These are phyloP conservation scores for Zele albiditarsus DNA, from an alignment of 2,888 invertebrate genomes.

Conservation along the genomic window DNA sequence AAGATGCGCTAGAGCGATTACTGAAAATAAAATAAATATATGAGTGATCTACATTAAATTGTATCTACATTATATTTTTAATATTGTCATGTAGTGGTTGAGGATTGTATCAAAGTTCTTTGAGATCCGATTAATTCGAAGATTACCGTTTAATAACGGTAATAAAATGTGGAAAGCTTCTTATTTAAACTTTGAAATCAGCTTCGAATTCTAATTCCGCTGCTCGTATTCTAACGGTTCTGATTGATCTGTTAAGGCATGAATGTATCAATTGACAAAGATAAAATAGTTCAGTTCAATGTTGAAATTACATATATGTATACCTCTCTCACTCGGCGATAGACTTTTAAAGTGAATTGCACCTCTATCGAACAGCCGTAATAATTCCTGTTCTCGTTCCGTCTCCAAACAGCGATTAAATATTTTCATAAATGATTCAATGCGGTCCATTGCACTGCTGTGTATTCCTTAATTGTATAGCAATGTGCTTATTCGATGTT, in stretches of 20 bases:
- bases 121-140: too few species aligned
- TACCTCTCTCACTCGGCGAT: slow-evolving; percentile 54
- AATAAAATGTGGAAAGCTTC: too few species aligned
- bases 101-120: too few species aligned
- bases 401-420: slow-evolving; percentile 45
- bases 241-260: neutral
- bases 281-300: neutral
- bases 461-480: too few species aligned
- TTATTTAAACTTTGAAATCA: too few species aligned
- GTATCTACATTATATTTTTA: too few species aligned
- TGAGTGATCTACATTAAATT: too few species aligned
- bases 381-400: slow-evolving; percentile 43
- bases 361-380: slow-evolving; percentile 48
- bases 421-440: slow-evolving; percentile 54
- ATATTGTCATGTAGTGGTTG: too few species aligned
- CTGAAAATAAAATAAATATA: slow-evolving; percentile 41
- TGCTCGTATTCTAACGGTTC: too few species aligned
- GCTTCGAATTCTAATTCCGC: too few species aligned
- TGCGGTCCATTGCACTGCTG: neutral
- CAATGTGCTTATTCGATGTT: too few species aligned
- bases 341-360: slow-evolving; percentile 55
- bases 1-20: slow-evolving; percentile 50
- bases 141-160: too few species aligned
- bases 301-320: slow-evolving; percentile 39
- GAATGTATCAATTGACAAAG: neutral